Percentiles rank a stretch among this genome's conserved stretches.
Conservation (phyloP, 2,888 invertebrate species). For the Hesperia comma region DNA sequence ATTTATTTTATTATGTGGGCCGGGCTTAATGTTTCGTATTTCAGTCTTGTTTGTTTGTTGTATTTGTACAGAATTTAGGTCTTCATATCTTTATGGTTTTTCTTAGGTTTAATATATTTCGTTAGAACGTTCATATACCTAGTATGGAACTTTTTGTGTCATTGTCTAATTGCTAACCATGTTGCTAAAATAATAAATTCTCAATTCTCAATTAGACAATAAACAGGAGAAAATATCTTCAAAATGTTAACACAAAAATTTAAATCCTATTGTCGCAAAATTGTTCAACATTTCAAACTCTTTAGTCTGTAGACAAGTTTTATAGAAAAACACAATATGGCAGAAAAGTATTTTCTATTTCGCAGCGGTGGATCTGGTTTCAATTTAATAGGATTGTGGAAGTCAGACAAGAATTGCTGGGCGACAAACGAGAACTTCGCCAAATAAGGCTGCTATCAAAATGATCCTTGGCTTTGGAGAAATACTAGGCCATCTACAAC, state of each 20-base stretch:
- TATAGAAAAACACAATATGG: slow-evolving; percentile 22
- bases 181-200: no score
- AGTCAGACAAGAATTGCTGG: slow-evolving; percentile 33
- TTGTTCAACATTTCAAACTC: neutral
- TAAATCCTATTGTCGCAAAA: neutral
- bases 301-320: neutral
- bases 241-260: neutral
- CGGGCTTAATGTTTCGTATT: no score
- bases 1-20: no score
- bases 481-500: slow-evolving; percentile 30
- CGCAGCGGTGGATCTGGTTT: slow-evolving; percentile 27
- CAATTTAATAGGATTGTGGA: slow-evolving; percentile 35
- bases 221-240: no score
- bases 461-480: slow-evolving; percentile 32
- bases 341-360: slow-evolving; percentile 34
- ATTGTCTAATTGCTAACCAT: no score
- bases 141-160: no score
- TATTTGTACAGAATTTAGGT: no score
- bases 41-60: no score
- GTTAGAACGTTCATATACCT: no score
- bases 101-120: no score
- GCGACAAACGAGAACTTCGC: slow-evolving; percentile 27
- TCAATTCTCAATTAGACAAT: no score
- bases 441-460: slow-evolving; percentile 35
- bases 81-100: no score